Conservation (phyloP, 2,888 invertebrate species). For the Clistopyga incitator region DNA sequence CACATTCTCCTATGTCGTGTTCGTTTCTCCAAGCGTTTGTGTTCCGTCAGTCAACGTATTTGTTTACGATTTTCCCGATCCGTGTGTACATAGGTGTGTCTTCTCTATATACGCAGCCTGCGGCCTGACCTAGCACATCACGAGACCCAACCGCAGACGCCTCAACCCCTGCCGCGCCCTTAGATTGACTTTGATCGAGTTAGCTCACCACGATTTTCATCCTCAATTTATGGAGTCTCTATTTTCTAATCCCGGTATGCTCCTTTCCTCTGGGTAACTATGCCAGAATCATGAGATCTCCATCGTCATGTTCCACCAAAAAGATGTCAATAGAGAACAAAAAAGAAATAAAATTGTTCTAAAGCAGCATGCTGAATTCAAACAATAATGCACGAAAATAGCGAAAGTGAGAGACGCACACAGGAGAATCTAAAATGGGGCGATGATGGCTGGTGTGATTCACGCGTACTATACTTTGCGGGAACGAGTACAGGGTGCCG, state of each 20-base stretch:
- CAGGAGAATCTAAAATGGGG: slow-evolving; percentile 28
- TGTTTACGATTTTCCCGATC: slow-evolving; percentile 36
- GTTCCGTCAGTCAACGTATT: slow-evolving; percentile 53
- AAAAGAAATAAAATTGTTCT: slow-evolving; percentile 33
- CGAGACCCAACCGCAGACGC: slow-evolving; percentile 52
- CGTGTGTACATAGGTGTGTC: not conserved
- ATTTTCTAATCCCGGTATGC: slow-evolving; percentile 19
- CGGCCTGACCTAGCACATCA: slow-evolving; percentile 50
- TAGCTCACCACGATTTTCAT: slow-evolving; percentile 67
- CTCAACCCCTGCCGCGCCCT: slow-evolving; percentile 24
- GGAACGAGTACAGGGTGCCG: slow-evolving; percentile 38
- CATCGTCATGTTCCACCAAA: not conserved
- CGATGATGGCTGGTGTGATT: slow-evolving; percentile 57
- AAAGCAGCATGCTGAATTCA: slow-evolving; percentile 36
- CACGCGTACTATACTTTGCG: slow-evolving; percentile 36
- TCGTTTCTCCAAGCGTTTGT: slow-evolving; percentile 45
- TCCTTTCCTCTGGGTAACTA: not conserved
- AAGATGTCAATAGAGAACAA: slow-evolving; percentile 3
- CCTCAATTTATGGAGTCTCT: slow-evolving; percentile 63
- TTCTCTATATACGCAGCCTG: slow-evolving; percentile 12
- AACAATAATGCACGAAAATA: slow-evolving; percentile 17
- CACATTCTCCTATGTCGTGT: slow-evolving; percentile 38
- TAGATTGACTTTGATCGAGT: slow-evolving; percentile 67
- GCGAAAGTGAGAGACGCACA: not conserved
- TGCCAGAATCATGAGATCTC: slow-evolving; percentile 3